These are phyloP conservation scores for Lutjanus argentimaculatus DNA, from an alignment of 2,797 vertebrate genomes.

Conservation along the genomic window DNA sequence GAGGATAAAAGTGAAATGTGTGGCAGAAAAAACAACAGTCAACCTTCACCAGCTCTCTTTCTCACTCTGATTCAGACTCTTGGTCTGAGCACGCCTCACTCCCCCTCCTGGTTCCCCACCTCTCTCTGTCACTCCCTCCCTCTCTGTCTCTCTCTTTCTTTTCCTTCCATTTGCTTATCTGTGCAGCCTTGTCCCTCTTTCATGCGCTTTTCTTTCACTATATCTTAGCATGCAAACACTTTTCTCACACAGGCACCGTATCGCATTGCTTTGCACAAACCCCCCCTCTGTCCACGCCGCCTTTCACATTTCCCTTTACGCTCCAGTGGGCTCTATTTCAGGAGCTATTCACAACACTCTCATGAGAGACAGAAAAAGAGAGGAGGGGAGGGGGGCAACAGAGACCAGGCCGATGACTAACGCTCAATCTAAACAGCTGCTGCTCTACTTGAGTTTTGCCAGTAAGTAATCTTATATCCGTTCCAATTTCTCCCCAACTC, in stretches of 20 bases:
- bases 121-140: neutral
- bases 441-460: constrained; percentile 66
- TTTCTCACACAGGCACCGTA: constrained; percentile 52
- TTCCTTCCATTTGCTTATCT: constrained; percentile 25
- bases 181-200: constrained; percentile 23
- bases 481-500: constrained; percentile 41
- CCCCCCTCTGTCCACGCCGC: constrained; percentile 34
- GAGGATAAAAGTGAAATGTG: neutral
- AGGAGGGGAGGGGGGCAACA: neutral
- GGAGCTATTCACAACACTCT: constrained; percentile 66
- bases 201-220: constrained; percentile 49
- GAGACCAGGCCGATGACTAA: constrained; percentile 63
- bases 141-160: neutral
- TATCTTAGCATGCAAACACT: constrained; percentile 49
- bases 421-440: constrained; percentile 77
- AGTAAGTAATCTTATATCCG: constrained; percentile 69
- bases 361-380: constrained; percentile 47
- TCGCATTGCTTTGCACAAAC: constrained; percentile 53
- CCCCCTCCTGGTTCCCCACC: constrained; percentile 2
- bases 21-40: constrained; percentile 20
- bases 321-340: constrained; percentile 73
- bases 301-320: constrained; percentile 64
- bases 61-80: constrained; percentile 47
- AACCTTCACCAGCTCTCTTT: constrained; percentile 47
- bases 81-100: constrained; percentile 33